phyloP scores from a whole-genome alignment of 2,113 vertebrate species.

The Mus musculus region GRCm39 chr15:85550001-85550500 shows the following conservation, averaged over 20 bases:
- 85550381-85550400: background rate
- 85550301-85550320: slow-evolving; percentile 11
- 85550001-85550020: background rate
- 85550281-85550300: slow-evolving; percentile 6
- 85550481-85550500: background rate
- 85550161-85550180: background rate
- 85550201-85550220: slow-evolving; percentile 33
- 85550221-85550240: background rate
- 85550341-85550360: background rate
- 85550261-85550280: slow-evolving; percentile 44
- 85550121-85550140: slow-evolving; percentile 52
- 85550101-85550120: background rate
- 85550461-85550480: background rate
- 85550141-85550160: background rate
- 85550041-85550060: background rate
- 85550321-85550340: slow-evolving; percentile 40
- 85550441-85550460: background rate
- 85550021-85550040: background rate
- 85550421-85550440: background rate
- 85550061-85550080: background rate
- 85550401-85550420: background rate
- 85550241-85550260: slow-evolving; percentile 29
- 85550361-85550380: background rate
- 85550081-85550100: background rate
- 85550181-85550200: slow-evolving; percentile 41